Conservation (phyloP, 1,140 invertebrate species). For the Nylanderia fulva region DNA sequence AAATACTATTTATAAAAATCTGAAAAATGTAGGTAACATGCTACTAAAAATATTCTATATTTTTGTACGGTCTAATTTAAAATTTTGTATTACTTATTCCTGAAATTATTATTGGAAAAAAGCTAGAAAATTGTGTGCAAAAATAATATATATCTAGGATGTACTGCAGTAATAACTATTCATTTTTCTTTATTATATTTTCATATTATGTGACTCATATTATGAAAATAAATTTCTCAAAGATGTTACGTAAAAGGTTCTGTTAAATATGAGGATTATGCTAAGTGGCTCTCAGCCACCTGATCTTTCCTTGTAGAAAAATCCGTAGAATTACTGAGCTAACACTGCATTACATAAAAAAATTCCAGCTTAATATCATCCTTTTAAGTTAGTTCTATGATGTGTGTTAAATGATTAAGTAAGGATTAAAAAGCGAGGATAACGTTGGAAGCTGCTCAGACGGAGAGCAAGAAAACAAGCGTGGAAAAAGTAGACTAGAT, state of each 20-base stretch:
- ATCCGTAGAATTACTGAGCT: constrained; percentile 30
- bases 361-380: constrained; percentile 25
- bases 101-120: background rate
- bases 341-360: constrained; percentile 17
- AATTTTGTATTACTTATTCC: background rate
- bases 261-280: constrained; percentile 20
- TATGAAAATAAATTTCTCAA: constrained; percentile 11
- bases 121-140: background rate
- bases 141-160: background rate
- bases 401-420: constrained; percentile 52
- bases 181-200: background rate
- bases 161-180: background rate
- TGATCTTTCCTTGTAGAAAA: background rate
- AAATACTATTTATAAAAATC: background rate
- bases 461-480: background rate
- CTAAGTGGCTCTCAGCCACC: background rate
- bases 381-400: constrained; percentile 45
- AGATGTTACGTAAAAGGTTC: background rate
- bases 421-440: constrained; percentile 24
- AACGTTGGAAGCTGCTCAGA: constrained; percentile 12
- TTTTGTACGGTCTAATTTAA: background rate
- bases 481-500: constrained; percentile 16
- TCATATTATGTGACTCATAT: background rate
- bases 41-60: background rate
- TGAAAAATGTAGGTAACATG: background rate